These are phyloP conservation scores for Petroica traversi DNA, from an alignment of 2,113 vertebrate species.

Conservation along the genomic window DNA sequence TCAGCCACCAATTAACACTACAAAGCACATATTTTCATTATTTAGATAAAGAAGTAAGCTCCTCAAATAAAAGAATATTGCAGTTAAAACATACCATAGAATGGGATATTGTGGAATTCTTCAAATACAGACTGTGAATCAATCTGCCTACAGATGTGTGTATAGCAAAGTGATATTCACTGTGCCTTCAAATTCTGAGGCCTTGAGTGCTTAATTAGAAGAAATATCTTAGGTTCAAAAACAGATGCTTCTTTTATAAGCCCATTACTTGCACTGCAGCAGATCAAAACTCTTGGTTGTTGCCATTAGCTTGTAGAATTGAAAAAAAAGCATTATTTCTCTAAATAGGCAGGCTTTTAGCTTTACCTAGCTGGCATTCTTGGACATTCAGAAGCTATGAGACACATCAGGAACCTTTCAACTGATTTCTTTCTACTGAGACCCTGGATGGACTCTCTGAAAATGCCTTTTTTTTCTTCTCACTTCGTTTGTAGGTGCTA, in stretches of 20 bases:
- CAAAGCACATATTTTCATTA: background rate
- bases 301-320: background rate
- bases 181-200: background rate
- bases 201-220: background rate
- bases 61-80: background rate
- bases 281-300: background rate
- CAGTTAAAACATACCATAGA: background rate
- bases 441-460: background rate
- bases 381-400: background rate
- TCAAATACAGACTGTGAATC: background rate
- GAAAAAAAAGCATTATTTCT: background rate
- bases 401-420: background rate
- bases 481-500: slow-evolving; percentile 65
- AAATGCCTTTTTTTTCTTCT: background rate
- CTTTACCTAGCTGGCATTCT: background rate
- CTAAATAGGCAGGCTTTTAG: background rate
- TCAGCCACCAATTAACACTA: background rate
- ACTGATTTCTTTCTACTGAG: background rate
- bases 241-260: background rate
- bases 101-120: background rate
- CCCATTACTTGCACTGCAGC: background rate
- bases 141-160: background rate
- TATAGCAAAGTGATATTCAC: background rate
- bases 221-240: background rate
- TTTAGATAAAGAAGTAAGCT: background rate